phyloP scores from a whole-genome alignment of 2,888 invertebrate genomes.

The Sisyra terminalis region DNA sequence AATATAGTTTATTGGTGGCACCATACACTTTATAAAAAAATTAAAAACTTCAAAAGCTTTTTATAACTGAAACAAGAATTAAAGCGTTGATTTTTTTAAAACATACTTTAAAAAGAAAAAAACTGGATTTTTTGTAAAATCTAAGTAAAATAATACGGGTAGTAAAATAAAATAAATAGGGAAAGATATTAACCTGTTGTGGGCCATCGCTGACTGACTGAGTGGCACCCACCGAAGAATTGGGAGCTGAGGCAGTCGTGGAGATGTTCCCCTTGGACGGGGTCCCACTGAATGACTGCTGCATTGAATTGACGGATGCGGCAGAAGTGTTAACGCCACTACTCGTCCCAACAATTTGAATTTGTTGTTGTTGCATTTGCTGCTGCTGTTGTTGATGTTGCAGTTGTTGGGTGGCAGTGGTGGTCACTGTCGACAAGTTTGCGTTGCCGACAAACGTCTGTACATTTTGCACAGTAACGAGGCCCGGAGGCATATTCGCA shows the following conservation, averaged over 20 bases:
- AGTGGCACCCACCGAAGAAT: slow-evolving; percentile 3
- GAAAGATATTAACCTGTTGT: slow-evolving; percentile 6
- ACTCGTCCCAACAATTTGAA: slow-evolving; percentile 1
- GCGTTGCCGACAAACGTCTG: slow-evolving; percentile 6
- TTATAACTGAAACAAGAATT: too few species aligned
- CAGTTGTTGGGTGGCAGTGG: background rate
- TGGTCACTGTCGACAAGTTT: too few species aligned
- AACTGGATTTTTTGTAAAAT: too few species aligned
- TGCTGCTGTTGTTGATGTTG: slow-evolving; percentile 1
- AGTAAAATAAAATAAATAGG: background rate
- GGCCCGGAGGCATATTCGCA: slow-evolving; percentile 3
- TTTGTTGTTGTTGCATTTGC: slow-evolving; percentile 1
- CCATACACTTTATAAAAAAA: too few species aligned
- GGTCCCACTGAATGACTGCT: slow-evolving; percentile 2
- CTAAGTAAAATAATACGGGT: background rate
- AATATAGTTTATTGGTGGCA: too few species aligned
- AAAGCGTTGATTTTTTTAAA: too few species aligned
- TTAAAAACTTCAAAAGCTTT: too few species aligned
- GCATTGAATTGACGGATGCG: slow-evolving; percentile 2
- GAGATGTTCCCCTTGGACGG: slow-evolving; percentile 4
- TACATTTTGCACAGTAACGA: slow-evolving; percentile 7
- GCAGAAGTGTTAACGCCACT: slow-evolving; percentile 2
- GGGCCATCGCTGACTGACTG: slow-evolving; percentile 6
- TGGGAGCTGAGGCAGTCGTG: slow-evolving; percentile 1
- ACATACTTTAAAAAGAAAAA: too few species aligned